Base-by-base conservation (phyloP, 2,797 vertebrate species). In the Poeciliopsis turneri region DNA sequence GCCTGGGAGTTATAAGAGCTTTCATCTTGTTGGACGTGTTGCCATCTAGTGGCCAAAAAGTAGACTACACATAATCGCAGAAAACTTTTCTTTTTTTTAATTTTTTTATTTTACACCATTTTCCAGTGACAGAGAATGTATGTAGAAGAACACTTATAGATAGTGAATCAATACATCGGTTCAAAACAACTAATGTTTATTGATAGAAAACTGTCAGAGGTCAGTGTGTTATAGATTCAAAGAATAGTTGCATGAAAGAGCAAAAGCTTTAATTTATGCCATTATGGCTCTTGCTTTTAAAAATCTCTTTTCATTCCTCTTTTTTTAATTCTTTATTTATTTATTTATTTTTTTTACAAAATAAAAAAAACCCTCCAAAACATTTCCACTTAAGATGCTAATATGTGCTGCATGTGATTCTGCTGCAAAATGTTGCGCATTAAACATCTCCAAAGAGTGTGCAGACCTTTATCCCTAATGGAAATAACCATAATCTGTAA, bases 21-120 rank as follows among this genome's bases (percentile, higher is more conserved):
- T 69, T 43, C n/a, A 45, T 70, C 23, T 45, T 70, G 36, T 41
- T 30, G n/a, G 47, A 61, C 33, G 10, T 51, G 72, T 23, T 46
- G 83, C 61, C 90, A 84, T 84, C 86, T 33, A 74, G 77, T 85
- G 92, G 80, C 18, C 36, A 80, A 11, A 2, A 46, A 0, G 9
- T n/a, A 41, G 2, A 80, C 79, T 1, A 72, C 88, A 84, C 33
- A 15, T 72, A 18, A 45, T 7, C 18, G 15, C 68, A 16, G 41
- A 70, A 70, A 28, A n/a, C 5, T 36, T 36, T 36, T 36, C 4
- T 36, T 3, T 36, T 36, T 36, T 36, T 36, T 33, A 11, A 30
- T 30, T 13, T 43, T 69, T 68, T 41, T 2, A 23, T 23, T 7
- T 25, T 2, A 5, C 36, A 6, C 66, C 4, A 43, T 28, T 28